Percentiles rank a stretch among this genome's conserved stretches.
These are phyloP conservation scores for Agelastica alni DNA, from an alignment of 2,888 invertebrate genomes.

Conservation along the genomic window DNA sequence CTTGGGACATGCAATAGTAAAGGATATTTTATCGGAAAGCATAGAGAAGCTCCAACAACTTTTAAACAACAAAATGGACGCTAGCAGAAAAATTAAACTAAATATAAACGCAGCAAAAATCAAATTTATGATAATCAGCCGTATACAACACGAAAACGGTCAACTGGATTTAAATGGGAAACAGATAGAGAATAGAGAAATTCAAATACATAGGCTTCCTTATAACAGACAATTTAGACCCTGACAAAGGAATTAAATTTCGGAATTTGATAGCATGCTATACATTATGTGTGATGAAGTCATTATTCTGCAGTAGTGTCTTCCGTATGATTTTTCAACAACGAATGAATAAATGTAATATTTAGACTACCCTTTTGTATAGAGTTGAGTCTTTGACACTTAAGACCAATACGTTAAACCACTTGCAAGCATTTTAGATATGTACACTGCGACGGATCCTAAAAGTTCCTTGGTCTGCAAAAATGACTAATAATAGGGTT, in stretches of 20 bases:
- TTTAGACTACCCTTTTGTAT: neutral
- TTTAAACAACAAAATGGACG: neutral
- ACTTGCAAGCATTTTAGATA: neutral
- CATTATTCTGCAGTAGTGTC: no score
- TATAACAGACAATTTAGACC: neutral
- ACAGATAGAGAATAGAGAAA: neutral
- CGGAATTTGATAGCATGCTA: no score
- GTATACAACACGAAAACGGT: neutral
- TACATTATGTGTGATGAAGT: no score
- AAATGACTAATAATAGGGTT: no score
- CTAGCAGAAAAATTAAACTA: neutral
- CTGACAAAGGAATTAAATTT: no score
- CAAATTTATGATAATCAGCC: neutral
- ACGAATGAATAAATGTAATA: neutral
- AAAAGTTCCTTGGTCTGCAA: neutral
- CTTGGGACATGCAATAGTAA: neutral
- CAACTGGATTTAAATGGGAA: neutral
- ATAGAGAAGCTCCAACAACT: neutral
- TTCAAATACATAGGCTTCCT: no score
- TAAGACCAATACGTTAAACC: neutral
- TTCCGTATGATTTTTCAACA: no score
- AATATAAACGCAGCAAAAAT: neutral
- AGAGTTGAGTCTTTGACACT: no score
- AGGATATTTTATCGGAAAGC: neutral
- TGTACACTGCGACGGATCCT: neutral